Evolutionary conservation across 2,113 vertebrate species (phyloP), one percentile per base, ranked within the genome.

Genomic region (Entomyzon cyanotis): DNA sequence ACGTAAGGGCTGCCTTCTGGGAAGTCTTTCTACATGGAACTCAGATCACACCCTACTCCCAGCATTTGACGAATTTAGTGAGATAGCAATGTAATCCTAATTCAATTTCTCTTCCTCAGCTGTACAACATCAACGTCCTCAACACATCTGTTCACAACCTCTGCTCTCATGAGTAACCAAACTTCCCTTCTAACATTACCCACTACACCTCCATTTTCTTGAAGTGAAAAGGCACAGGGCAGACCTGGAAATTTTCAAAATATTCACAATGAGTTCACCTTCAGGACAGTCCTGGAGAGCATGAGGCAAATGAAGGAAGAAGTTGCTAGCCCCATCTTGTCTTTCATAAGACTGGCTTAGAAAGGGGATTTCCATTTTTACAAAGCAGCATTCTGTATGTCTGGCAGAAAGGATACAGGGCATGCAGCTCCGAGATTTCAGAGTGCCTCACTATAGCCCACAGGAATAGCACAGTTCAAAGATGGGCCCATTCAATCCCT

Each of bases 391-490:
- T 75, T 91, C 77, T 64, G n/a, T 79, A 37, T 25, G 19, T 35
- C 86, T 89, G 62, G 33, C 17, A 87, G 44, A 28, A 41, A 80
- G 37, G 49, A 92, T 58, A 81, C 10, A 73, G 86, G 89, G 86
- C 76, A 65, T 6, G 41, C 37, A 86, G 70, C 86, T 92, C 74
- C 10, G 67, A 93, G 77, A 82, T 79, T 58, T 71, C 60, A 8
- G 56, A 79, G 65, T 17, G 70, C 60, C 41, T 96, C 37, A 11
- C 9, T 67, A 37, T 68, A 89, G 69, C 65, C 94, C 90, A 35
- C 12, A 93, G 33, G 39, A 96, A 94, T 41, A 65, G 74, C 63
- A 75, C 70, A 95, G 71, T 86, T 94, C 76, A 84, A 73, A 93
- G 90, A 94, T 37, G 37, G 47, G 77, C 73, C 80, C 46, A 42